Evolutionary conservation across 2,888 invertebrate species (phyloP).

Genomic region (Lasioglossum pauxillum): DNA sequence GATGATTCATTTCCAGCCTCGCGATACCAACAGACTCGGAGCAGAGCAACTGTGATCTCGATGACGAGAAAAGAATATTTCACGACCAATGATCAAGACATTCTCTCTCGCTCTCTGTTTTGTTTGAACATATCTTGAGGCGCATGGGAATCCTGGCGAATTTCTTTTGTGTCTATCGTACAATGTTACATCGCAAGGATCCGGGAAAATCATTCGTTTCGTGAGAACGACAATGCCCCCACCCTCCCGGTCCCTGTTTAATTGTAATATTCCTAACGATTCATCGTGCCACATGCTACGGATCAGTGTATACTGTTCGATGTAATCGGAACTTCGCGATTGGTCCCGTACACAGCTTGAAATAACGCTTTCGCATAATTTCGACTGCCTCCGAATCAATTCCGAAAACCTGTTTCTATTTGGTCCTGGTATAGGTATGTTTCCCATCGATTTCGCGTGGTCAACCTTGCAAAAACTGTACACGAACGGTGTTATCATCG

Average conservation of each 20-base stretch:
- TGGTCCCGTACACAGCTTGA: background rate
- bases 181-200: slow-evolving; percentile 25
- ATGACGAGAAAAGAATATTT: slow-evolving; percentile 44
- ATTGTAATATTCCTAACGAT: slow-evolving; percentile 8
- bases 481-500: slow-evolving; percentile 36
- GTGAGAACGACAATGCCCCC: slow-evolving; percentile 1
- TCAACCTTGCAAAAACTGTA: slow-evolving; percentile 9
- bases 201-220: slow-evolving; percentile 3
- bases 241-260: background rate
- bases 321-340: background rate
- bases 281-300: slow-evolving; percentile 12
- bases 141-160: slow-evolving; percentile 38
- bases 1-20: slow-evolving; percentile 72
- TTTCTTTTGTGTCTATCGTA: slow-evolving; percentile 18
- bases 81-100: slow-evolving; percentile 36
- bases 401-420: slow-evolving; percentile 11
- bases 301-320: slow-evolving; percentile 15
- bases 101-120: slow-evolving; percentile 30
- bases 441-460: slow-evolving; percentile 8
- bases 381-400: background rate
- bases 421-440: slow-evolving; percentile 8
- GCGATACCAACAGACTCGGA: slow-evolving; percentile 59
- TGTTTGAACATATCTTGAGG: slow-evolving; percentile 32
- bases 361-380: slow-evolving; percentile 15
- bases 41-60: slow-evolving; percentile 35